Base-by-base conservation (phyloP, 2,888 invertebrate species). In the Bugulina stolonifera region DNA sequence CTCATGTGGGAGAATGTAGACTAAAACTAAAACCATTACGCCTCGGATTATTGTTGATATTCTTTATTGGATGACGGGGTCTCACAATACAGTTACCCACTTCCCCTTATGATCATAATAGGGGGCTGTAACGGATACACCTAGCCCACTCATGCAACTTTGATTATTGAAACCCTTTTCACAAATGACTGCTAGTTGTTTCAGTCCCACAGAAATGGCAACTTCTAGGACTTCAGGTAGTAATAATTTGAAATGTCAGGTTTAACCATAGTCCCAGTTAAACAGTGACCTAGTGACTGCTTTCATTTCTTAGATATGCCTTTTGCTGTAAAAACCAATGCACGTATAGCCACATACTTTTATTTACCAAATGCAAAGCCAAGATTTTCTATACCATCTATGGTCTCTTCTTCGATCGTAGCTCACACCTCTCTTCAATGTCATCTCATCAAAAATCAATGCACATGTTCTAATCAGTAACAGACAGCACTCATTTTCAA, bases 131-230 rank as follows among this genome's bases (percentile, higher is more conserved):
- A 52, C 32, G n/a, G 73, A 32, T 23, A 73, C 69, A 29, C 69
- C 35, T 18, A 73, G 58, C 54, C 54, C 71, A 2, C 69, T 32
- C 18, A 73, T 54, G 0, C 52, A 22, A 32, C 22, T 29, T 35
- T 57, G 29, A 32, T 73, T 73, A 43, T 74, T 73, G 3, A 71
- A 35, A 18, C 73, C 74, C 43, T 73, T 73, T 54, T 74, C 74
- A 72, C 69, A 74, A 1, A 72, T n/a, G 18, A 72, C 22, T 10
- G 73, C 35, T 29, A 58, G 58, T 1, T 54, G 58, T 1, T 23
- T 32, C 0, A 73, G 32, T 18, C 72, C 73, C 18, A 73, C 35
- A 18, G 10, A 18, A 3, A 43, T n/a, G 0, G 70, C 3, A 25
- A 71, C 35, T 10, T 54, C 34, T 10, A 73, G 32, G 54, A 34